These are phyloP conservation scores for Nycteola revayana DNA, from an alignment of 2,888 invertebrate species.

Conservation along the genomic window DNA sequence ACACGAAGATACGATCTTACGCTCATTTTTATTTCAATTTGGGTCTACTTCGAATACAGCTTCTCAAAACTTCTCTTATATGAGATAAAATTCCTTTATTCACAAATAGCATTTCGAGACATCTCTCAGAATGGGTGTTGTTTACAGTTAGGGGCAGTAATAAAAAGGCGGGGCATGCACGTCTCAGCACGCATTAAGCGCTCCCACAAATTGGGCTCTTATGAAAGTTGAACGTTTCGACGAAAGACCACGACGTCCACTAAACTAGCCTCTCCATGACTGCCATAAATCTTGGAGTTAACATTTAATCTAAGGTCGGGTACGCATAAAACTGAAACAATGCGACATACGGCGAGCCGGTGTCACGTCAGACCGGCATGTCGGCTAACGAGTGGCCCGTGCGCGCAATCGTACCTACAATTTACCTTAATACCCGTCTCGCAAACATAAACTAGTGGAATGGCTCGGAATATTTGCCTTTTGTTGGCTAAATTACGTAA, in stretches of 20 bases:
- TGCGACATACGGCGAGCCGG: constrained; percentile 63
- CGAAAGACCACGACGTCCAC: constrained; percentile 64
- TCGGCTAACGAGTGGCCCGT: constrained; percentile 76
- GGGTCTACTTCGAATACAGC: constrained; percentile 35
- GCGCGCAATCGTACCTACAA: constrained; percentile 73
- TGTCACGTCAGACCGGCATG: constrained; percentile 57
- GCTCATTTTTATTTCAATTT: constrained; percentile 34
- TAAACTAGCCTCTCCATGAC: constrained; percentile 61
- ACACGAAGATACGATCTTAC: constrained; percentile 9
- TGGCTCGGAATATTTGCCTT: constrained; percentile 67
- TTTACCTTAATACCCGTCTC: constrained; percentile 76
- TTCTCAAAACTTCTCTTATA: constrained; percentile 28
- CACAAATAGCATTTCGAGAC: constrained; percentile 54
- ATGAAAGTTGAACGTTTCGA: constrained; percentile 74
- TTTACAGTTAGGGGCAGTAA: constrained; percentile 78
- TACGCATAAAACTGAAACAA: constrained; percentile 75
- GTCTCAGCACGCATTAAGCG: constrained; percentile 67
- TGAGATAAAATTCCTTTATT: constrained; percentile 50
- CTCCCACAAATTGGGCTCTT: constrained; percentile 75
- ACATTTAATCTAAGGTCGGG: constrained; percentile 73
- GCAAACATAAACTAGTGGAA: constrained; percentile 71
- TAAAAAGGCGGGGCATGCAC: constrained; percentile 78
- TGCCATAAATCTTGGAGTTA: constrained; percentile 72
- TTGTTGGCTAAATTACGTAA: constrained; percentile 74
- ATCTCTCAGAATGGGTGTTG: constrained; percentile 70